Evolutionary conservation across 2,113 vertebrate genomes (phyloP).

Genomic region (Rana temporaria): DNA sequence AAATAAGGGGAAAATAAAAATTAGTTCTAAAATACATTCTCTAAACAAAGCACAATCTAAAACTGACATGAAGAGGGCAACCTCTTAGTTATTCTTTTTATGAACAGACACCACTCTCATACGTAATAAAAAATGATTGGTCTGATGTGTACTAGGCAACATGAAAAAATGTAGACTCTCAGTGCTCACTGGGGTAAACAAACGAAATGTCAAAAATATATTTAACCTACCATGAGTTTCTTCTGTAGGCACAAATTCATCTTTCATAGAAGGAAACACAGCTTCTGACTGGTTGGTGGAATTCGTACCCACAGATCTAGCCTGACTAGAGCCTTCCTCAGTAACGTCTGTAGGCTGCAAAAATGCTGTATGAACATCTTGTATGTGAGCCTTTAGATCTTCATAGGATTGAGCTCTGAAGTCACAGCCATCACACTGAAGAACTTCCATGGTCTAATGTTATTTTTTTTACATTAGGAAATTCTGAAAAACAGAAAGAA

Average conservation of each 20-base stretch:
- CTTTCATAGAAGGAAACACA: constrained; percentile 84
- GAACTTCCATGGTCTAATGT: constrained; percentile 88
- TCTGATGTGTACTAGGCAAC: not conserved
- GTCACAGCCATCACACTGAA: constrained; percentile 98
- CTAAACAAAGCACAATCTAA: not conserved
- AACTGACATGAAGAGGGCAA: not conserved
- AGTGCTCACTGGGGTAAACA: not conserved
- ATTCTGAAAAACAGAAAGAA: constrained; percentile 69
- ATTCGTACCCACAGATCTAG: constrained; percentile 79
- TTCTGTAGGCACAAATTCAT: constrained; percentile 83
- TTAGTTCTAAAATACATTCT: not conserved
- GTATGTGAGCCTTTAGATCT: constrained; percentile 95
- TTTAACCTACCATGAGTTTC: constrained; percentile 84
- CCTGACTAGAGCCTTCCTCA: constrained; percentile 75
- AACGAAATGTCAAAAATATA: not conserved
- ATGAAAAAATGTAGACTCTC: not conserved
- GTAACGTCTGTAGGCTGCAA: constrained; percentile 93
- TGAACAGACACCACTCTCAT: not conserved
- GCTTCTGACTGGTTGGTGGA: constrained; percentile 85
- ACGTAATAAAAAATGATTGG: not conserved
- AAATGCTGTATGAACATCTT: constrained; percentile 97
- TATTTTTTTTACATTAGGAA: constrained; percentile 91
- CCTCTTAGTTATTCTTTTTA: not conserved
- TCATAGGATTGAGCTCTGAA: constrained; percentile 95
- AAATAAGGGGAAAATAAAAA: constrained; percentile 60